Percentiles rank a stretch among this genome's conserved stretches.
These are phyloP conservation scores for Regulus satrapa DNA, from an alignment of 2,113 vertebrate species.

Conservation along the genomic window DNA sequence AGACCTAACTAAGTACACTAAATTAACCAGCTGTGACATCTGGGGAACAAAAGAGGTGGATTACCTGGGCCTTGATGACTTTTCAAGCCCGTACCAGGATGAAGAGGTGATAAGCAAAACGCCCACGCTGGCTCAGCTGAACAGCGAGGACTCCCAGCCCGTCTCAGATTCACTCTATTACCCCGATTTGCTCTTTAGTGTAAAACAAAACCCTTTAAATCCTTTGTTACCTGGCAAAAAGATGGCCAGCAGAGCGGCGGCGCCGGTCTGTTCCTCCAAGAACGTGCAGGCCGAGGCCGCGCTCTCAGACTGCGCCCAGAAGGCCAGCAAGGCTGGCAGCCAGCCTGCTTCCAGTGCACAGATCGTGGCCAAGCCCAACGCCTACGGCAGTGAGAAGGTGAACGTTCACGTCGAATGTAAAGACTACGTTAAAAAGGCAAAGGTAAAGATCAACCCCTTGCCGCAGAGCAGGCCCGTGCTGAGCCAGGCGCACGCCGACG, in stretches of 20 bases:
- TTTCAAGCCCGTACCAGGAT: constrained; percentile 97
- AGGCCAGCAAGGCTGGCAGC: constrained; percentile 85
- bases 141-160: constrained; percentile 96
- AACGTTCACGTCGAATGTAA: constrained; percentile 79
- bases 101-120: constrained; percentile 96
- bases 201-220: constrained; percentile 74
- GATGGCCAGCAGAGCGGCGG: constrained; percentile 75
- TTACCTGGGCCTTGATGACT: constrained; percentile 94
- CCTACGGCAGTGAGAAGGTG: constrained; percentile 75
- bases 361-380: constrained; percentile 85
- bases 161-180: constrained; percentile 93
- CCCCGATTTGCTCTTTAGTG: constrained; percentile 80
- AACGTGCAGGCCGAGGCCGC: constrained; percentile 78
- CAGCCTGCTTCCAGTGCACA: constrained; percentile 90
- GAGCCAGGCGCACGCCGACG: constrained; percentile 68
- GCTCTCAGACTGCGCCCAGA: constrained; percentile 83
- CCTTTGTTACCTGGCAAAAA: constrained; percentile 82
- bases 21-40: constrained; percentile 96
- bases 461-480: constrained; percentile 66
- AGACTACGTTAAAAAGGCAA: constrained; percentile 95
- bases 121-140: constrained; percentile 94
- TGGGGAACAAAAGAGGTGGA: constrained; percentile 99
- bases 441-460: constrained; percentile 85
- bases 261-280: constrained; percentile 80
- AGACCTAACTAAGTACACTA: constrained; percentile 97